These are phyloP conservation scores for Mixornis gularis DNA, from an alignment of 2,113 vertebrate species.

Conservation along the genomic window DNA sequence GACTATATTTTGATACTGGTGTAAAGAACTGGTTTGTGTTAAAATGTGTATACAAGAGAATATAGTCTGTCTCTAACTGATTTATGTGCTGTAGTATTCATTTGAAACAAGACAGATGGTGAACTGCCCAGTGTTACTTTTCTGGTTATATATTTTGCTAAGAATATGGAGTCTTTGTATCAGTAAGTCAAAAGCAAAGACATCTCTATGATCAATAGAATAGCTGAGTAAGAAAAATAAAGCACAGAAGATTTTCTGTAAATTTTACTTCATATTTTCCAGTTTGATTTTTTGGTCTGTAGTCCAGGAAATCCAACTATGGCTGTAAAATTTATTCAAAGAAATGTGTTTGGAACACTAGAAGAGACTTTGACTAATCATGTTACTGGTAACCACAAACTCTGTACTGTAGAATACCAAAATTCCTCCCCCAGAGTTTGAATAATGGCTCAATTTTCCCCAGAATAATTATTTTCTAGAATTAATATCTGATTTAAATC, in stretches of 20 bases:
- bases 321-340: not conserved
- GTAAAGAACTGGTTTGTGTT: not conserved
- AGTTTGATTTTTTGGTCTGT: not conserved
- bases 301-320: not conserved
- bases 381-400: not conserved
- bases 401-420: rapidly evolving
- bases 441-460: not conserved
- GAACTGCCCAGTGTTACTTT: not conserved
- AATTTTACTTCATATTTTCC: not conserved
- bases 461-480: not conserved
- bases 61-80: not conserved
- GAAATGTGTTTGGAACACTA: not conserved
- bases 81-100: not conserved
- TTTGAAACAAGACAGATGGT: not conserved
- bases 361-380: not conserved
- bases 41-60: not conserved
- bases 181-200: not conserved
- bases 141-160: not conserved
- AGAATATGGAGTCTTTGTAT: not conserved
- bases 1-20: not conserved
- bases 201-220: not conserved
- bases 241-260: not conserved
- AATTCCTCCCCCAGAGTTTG: not conserved
- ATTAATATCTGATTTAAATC: not conserved
- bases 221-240: not conserved